phyloP scores from a whole-genome alignment of 2,888 invertebrate genomes.

The Poecilobothrus nobilitatus region DNA sequence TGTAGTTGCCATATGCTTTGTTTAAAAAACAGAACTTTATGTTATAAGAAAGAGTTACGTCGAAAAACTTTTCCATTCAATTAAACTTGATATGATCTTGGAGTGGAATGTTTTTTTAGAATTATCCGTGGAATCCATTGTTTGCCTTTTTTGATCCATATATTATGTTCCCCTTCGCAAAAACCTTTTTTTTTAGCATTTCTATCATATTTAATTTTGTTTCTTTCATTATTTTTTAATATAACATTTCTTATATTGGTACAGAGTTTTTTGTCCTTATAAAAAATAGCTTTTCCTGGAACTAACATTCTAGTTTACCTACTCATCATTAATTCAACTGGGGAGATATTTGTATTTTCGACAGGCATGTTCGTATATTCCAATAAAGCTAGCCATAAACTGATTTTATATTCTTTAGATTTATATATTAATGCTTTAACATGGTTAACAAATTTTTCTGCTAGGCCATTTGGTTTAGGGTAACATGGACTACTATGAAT shows the following conservation, averaged over 20 bases:
- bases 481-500: neutral
- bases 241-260: neutral
- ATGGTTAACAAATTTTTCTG: neutral
- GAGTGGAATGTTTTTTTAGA: no score
- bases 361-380: conserved; percentile 13
- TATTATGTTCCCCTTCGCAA: no score
- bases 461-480: conserved; percentile 7
- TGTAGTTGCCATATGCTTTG: no score
- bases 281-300: conserved; percentile 2
- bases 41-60: no score
- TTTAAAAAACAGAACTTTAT: no score
- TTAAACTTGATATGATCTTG: no score
- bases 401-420: conserved; percentile 9
- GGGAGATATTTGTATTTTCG: conserved; percentile 4
- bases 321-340: conserved; percentile 11
- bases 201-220: conserved; percentile 7
- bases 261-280: neutral
- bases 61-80: no score
- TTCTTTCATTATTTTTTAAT: neutral
- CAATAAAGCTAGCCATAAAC: neutral
- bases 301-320: conserved; percentile 12
- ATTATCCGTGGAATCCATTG: no score
- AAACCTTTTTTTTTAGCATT: neutral
- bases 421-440: conserved; percentile 3
- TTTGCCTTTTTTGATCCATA: no score